Base-by-base conservation (phyloP, 2,113 vertebrate species). In the Procavia capensis region DNA sequence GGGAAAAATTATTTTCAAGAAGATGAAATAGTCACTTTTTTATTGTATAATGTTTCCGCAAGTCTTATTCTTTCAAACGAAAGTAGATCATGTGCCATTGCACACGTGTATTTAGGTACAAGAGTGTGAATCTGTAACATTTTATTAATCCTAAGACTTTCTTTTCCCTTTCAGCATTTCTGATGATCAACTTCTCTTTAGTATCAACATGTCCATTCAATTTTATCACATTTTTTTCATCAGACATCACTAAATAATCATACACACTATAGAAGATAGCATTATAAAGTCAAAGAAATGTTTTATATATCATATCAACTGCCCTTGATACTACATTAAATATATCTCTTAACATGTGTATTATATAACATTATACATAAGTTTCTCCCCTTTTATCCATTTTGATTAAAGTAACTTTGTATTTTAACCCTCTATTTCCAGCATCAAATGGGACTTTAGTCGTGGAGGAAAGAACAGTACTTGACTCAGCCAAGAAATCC, bases 391-490 rank as follows among this genome's bases (percentile, higher is more conserved):
- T 74, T 16, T 54, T 54, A 41, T 72, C 41, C 14, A 36, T 11
- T 70, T 94, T 64, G 45, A 88, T 85, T 80, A 63, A 89, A 88
- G 31, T 95, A 78, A 95, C 29, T 29, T 93, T 94, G 63, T 75
- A 91, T 75, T 96, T 83, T 88, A 61, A 70, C 36, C 29, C 95
- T 91, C n/a, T 76, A 92, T 89, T 91, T 92, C 41, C 82, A 95
- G 95, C 43, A 57, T 31, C n/a, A 4, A 41, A 74, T 31, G 61
- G 68, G 80, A 93, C 86, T 81, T 80, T 83, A n/a, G 47, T 80
- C 47, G 20, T 86, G 45, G 95, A 95, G 17, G 22, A 95, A 81
- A 95, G 25, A 4, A 24, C 11, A 59, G 16, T 7, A 7, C 5
- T 54, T 5, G 24, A 13, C 47, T 57, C 64, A 31, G 43, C 47